Evolutionary conservation across 2,888 invertebrate genomes (phyloP).

Genomic region (Zygaena filipendulae): DNA sequence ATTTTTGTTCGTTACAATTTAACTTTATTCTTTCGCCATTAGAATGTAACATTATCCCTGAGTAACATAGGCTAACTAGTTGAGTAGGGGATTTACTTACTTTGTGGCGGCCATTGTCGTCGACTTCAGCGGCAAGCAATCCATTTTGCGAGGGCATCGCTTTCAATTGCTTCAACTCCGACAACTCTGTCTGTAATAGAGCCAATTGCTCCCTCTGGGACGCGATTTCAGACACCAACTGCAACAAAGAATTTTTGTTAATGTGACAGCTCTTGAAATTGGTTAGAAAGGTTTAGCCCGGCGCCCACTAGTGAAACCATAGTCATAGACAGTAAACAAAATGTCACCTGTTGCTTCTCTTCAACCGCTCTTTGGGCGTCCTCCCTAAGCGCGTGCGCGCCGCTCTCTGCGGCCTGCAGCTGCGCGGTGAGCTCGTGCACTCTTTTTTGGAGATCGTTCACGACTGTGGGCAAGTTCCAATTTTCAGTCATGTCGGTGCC

Average conservation of each 20-base stretch:
- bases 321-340: too few relatives aligned
- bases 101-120: conserved; percentile 42
- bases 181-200: conserved; percentile 37
- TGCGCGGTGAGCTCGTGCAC: conserved; percentile 48
- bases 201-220: conserved; percentile 34
- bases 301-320: too few relatives aligned
- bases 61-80: too few relatives aligned
- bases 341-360: conserved; percentile 32
- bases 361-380: too few relatives aligned
- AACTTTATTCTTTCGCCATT: too few relatives aligned
- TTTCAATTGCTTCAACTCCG: conserved; percentile 41
- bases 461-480: too few relatives aligned
- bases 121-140: conserved; percentile 25
- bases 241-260: conserved; percentile 6
- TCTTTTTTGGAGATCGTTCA: conserved; percentile 58
- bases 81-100: too few relatives aligned
- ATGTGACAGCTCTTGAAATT: neutral
- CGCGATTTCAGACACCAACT: conserved; percentile 37
- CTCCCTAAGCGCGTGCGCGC: too few relatives aligned
- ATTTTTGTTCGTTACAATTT: too few relatives aligned
- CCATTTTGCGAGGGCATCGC: conserved; percentile 51
- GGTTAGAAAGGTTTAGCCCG: too few relatives aligned
- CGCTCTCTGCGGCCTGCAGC: conserved; percentile 36
- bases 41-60: too few relatives aligned
- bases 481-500: too few relatives aligned